Evolutionary conservation across 2,797 vertebrate species (phyloP).

Genomic region (Parauchenoglanis ngamensis): DNA sequence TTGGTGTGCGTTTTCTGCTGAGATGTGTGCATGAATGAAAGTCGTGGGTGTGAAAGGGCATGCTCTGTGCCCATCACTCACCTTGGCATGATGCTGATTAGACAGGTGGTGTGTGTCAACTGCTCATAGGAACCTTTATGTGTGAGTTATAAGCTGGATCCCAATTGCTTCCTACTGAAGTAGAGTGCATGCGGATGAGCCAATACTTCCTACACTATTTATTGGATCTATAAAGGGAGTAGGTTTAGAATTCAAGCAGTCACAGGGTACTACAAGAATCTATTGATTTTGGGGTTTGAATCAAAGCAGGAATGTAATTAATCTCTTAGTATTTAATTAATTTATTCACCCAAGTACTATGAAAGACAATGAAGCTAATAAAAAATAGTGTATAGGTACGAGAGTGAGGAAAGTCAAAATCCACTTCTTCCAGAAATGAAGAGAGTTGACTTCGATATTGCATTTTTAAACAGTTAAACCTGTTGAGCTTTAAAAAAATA

Average conservation of each 20-base stretch:
- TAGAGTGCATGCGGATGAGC: neutral
- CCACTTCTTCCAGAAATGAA: neutral
- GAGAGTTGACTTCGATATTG: neutral
- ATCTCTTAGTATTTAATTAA: neutral
- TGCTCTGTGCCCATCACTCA: conserved; percentile 12
- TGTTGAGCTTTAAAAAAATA: neutral
- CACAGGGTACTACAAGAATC: neutral
- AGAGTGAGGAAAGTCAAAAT: neutral
- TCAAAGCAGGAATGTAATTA: neutral
- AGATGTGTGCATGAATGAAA: conserved; percentile 3
- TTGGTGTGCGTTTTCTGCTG: neutral
- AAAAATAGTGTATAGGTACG: neutral
- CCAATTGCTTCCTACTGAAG: neutral
- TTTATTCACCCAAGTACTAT: too few species aligned
- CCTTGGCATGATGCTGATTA: conserved; percentile 19
- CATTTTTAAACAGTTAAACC: neutral
- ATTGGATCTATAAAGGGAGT: neutral
- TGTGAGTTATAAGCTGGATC: neutral
- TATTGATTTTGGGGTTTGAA: neutral
- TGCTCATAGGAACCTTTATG: neutral
- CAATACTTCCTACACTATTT: neutral
- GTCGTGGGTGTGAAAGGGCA: neutral
- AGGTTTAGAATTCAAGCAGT: neutral
- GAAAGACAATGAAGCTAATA: neutral
- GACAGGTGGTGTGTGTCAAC: conserved; percentile 27